Evolutionary conservation across 2,888 invertebrate species (phyloP).

Genomic region (Melieria crassipennis): DNA sequence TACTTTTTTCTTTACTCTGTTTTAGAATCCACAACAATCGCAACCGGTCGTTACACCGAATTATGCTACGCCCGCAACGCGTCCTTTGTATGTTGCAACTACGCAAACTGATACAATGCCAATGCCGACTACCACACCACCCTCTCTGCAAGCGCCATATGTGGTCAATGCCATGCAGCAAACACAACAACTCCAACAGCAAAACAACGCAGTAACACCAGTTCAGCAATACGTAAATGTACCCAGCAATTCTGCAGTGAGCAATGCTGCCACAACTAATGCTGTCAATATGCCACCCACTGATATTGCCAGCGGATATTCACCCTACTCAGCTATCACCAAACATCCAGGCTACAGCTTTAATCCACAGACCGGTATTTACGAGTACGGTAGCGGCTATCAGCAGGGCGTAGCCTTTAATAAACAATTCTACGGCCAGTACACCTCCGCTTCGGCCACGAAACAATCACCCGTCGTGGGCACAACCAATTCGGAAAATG

Average conservation of each 20-base stretch:
- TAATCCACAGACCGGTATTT: conserved; percentile 69
- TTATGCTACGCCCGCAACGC: conserved; percentile 34
- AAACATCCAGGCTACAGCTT: conserved; percentile 73
- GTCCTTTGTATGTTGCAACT: conserved; percentile 54
- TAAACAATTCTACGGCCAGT: conserved; percentile 55
- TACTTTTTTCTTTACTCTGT: neutral
- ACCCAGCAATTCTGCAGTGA: neutral
- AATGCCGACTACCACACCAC: neutral
- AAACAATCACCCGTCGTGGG: conserved; percentile 51
- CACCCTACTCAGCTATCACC: conserved; percentile 37
- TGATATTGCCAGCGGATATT: neutral
- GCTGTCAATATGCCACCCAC: neutral
- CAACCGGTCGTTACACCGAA: conserved; percentile 22
- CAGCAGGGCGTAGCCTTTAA: conserved; percentile 58
- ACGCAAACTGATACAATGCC: conserved; percentile 37
- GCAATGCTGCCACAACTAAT: too few species aligned
- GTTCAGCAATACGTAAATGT: neutral
- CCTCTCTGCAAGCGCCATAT: conserved; percentile 42
- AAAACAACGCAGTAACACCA: conserved; percentile 58
- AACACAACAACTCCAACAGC: conserved; percentile 13
- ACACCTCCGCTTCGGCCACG: conserved; percentile 50
- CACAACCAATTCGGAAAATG: conserved; percentile 59
- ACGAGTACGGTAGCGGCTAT: conserved; percentile 73
- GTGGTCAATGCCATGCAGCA: conserved; percentile 40
- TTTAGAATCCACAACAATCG: conserved; percentile 10